Evolutionary conservation across 2,113 vertebrate species (phyloP), one percentile per base, ranked within the genome.

Genomic region (Bolborhynchus lineola): DNA sequence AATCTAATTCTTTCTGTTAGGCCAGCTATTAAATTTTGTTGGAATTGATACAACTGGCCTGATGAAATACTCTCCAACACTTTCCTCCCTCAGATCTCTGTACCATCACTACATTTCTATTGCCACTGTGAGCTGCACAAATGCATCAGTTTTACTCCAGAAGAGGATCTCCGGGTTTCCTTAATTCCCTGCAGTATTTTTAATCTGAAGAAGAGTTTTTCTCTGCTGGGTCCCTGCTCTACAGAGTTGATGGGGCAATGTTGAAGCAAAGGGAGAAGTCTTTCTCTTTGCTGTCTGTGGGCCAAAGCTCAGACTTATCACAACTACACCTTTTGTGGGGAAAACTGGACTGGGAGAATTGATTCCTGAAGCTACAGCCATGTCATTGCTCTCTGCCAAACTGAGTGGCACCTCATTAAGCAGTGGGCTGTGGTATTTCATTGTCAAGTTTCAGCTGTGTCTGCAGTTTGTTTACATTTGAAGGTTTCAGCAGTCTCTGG

Each of bases 291-390:
- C 14, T 55, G 17, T 20, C 20, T 39, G 14, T 16, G 26, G 15
- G 28, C 28, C 50, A 25, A 59, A 64, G 77, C 57, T 77, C 42
- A n/a, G 50, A 39, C 11, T 31, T 81, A 14, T 5, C 33, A 46
- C n/a, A 59, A 7, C 7, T 16, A 16, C 2, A 26, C 7, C 0
- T 16, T 46, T 39, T 21, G 3, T 13, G 10, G 16, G 29, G 15
- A 25, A 46, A 44, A 50, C 35, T 37, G 49, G 33, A 13, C 44
- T 19, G 50, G 13, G 16, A 72, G 26, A 77, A 18, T 3, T 0
- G 0, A 63, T 47, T 46, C 24, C 42, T 77, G 42, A 63, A 69
- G 31, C 16, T 63, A 64, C 37, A 76, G 49, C 16, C 21, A 18
- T 60, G 16, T 3, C 4, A 11, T 60, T 69, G 33, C 31, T 16